Evolutionary conservation across 2,888 invertebrate genomes (phyloP), one percentile per base, ranked within the genome.

Genomic region (Chromoteleia sp.): DNA sequence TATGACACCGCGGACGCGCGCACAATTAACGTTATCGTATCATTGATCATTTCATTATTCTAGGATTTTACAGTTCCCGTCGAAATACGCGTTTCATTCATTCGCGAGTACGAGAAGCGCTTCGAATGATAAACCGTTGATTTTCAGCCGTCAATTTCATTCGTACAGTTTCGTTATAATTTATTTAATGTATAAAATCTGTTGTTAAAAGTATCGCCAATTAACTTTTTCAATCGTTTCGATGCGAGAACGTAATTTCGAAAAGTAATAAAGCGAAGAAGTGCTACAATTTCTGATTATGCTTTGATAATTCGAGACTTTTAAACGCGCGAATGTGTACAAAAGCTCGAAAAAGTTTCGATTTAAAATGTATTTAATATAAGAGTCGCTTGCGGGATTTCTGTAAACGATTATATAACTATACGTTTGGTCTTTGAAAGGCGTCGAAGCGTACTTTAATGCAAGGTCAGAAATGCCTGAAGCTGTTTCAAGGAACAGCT

Each of bases 401-500:
- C 58, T 21, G 63, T 77, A 39, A 56, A 65, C 70, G 70, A 71
- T 77, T 71, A 71, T 67, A 74, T 73, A 75, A 65, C 75, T 83
- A 67, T 54, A 82, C 84, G 85, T 84, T 87, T 84, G 83, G 85
- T 84, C 83, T 83, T 73, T 45, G 80, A 84, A 84, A 87, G 89
- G 89, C 86, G 89, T 87, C 84, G 87, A 87, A 86, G 87, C 86
- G 86, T 86, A 85, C 77, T 85, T 85, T 85, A 80, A 85, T 84
- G 83, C 81, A 85, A 86, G 86, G 85, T 86, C 84, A 85, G 85
- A 85, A 83, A 84, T 82, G 88, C 87, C 86, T 79, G 78, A 76
- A 88, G 87, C 86, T 83, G 85, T 86, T 81, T 85, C 86, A 87
- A 86, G 87, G 86, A 89, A 88, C 67, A n/a, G 86, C 85, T 87